Evolutionary conservation across 2,113 vertebrate species (phyloP), one percentile per base, ranked within the genome.

Genomic region (Eudyptes chrysolophus): DNA sequence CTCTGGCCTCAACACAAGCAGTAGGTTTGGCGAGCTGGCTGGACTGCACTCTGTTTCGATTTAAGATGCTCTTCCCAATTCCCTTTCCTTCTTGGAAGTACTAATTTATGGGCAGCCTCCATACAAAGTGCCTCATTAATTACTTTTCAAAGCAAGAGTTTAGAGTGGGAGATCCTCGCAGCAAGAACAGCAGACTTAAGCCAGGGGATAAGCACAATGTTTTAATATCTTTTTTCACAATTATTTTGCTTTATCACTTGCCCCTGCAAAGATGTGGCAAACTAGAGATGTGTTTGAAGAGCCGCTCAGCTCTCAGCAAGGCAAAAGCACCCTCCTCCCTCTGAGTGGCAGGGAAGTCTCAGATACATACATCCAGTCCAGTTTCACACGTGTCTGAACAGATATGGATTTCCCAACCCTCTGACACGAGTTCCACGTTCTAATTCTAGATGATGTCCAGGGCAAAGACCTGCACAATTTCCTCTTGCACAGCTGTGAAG

Each of bases 11-110:
- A 32, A n/a, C 11, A 32, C 0, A 11, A 70, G 20, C 30, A 58
- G 11, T 25, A 74, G 26, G n/a, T 44, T 75, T 71, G 48, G 61
- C 2, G 1, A 79, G 26, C 27, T 34, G 30, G 40, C 64, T 60
- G 29, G 8, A 22, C 51, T 0, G 0, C 30, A 30, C 60, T 52
- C 25, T 27, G 9, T n/a, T 77, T 60, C 2, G 1, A 66, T 66
- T 86, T 52, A 75, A 70, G n/a, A 87, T 16, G 61, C 36, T 91
- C 80, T 54, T 92, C 71, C 22, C 10, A 4, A 76, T 29, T 72
- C 16, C 81, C 77, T 65, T 83, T 61, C 64, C 64, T 52, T 42
- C 89, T 66, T 9, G 1, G 51, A 87, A 74, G 48, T 24, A 78
- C 44, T 34, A 66, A 78, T 44, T 74, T 70, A 61, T 0, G 4